A percentile compares a stretch with the other conserved stretches of the same genome.
These are phyloP conservation scores for Sialis fuliginosa DNA, from an alignment of 2,888 invertebrate species.

Conservation along the genomic window DNA sequence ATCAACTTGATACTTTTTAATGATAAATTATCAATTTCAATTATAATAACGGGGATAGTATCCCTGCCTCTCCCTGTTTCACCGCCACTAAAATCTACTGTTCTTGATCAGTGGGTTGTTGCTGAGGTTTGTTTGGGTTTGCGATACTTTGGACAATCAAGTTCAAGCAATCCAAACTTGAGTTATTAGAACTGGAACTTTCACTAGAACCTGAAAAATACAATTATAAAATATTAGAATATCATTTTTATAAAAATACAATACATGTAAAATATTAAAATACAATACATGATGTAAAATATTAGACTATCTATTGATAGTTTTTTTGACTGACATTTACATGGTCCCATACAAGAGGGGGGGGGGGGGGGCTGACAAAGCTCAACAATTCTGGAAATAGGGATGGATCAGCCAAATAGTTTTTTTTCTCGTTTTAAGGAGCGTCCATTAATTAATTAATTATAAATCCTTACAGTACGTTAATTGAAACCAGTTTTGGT, in stretches of 20 bases:
- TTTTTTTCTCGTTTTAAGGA: too few species aligned
- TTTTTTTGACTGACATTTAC: too few species aligned
- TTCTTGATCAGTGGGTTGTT: not conserved
- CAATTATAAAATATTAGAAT: constrained; percentile 6
- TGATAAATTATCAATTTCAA: too few species aligned
- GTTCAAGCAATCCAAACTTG: constrained; percentile 49
- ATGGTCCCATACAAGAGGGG: not conserved
- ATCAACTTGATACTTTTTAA: too few species aligned
- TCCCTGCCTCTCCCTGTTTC: too few species aligned
- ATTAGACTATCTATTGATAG: too few species aligned
- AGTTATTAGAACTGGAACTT: constrained; percentile 24
- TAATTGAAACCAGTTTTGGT: too few species aligned
- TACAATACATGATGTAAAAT: not conserved
- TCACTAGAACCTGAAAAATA: constrained; percentile 25
- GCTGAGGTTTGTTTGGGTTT: constrained; percentile 15
- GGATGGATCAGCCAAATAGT: too few species aligned
- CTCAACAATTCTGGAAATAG: too few species aligned
- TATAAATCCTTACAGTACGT: too few species aligned
- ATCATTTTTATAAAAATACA: not conserved
- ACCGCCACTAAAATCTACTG: not conserved
- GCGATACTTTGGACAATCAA: constrained; percentile 53
- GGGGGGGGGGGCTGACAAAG: not conserved
- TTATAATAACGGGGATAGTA: too few species aligned
- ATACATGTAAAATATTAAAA: not conserved
- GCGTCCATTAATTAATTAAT: too few species aligned